Evolutionary conservation across 1,140 invertebrate genomes (phyloP), one percentile per base, ranked within the genome.

Genomic region (Batillaria attramentaria): DNA sequence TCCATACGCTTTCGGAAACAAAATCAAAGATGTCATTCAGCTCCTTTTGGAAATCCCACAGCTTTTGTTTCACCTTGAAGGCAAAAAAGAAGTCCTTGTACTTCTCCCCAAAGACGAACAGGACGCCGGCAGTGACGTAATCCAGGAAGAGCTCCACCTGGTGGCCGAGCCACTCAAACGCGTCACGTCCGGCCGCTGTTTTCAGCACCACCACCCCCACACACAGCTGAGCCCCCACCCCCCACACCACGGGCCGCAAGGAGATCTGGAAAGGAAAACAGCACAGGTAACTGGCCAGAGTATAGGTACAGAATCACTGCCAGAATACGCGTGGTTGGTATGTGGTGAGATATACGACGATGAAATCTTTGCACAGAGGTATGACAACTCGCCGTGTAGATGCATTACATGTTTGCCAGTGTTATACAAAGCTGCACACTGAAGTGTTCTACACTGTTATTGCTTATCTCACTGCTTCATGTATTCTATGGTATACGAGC

Each of bases 171-270:
- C 96, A 98, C 79, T 94, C 88, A 73, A 98, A 94, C n/a, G 96
- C 93, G 1, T 90, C 85, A 46, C 94, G 91, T 0, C 97, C 97
- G 31, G 94, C 90, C 2, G 93, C 86, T 95, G 96, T 98, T 83
- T 96, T 93, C 65, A 99, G 94, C 72, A 96, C 95, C 2, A 97
- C 81, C 0, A 99, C 83, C 0, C 95, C 97, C 72, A 99, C 93
- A 0, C 94, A 33, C 84, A 98, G 95, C 92, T 99, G 98, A 8
- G 98, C 89, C 0, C 94, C 92, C 4, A 98, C 87, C 0, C 97
- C 97, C 86, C 93, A 94, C 13, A 86, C 69, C 6, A 89, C 86
- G 3, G 87, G 81, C 33, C 84, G 73, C 84, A 85, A 84, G 13
- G 84, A 84, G 28, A 89, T 81, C 87, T 89, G 69, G n/a, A 72